Percentiles rank a stretch among this genome's conserved stretches.
phyloP scores from a whole-genome alignment of 1,140 invertebrate species.

The Rhynchophorus ferrugineus region DNA sequence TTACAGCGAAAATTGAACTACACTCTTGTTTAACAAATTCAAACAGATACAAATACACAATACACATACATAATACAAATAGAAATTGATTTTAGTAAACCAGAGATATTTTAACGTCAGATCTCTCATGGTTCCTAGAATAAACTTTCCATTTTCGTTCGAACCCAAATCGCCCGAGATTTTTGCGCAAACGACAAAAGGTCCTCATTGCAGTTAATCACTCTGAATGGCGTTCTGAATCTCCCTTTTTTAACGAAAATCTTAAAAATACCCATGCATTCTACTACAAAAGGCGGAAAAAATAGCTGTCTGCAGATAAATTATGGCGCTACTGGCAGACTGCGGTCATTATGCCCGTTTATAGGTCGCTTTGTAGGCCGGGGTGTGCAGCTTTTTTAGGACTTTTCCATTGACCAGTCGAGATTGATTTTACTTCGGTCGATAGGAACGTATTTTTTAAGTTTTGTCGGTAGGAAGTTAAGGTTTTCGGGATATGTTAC shows the following conservation, averaged over 20 bases:
- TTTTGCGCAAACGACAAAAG: not conserved
- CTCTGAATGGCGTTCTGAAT: not conserved
- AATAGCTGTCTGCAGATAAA: slow-evolving; percentile 5
- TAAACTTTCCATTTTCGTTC: not conserved
- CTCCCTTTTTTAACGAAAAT: slow-evolving; percentile 8
- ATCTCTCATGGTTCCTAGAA: not conserved
- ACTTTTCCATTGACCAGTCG: slow-evolving; percentile 2
- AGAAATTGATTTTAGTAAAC: no score
- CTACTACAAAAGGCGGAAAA: not conserved
- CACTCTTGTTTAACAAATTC: no score
- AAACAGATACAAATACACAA: no score
- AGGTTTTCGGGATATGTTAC: no score
- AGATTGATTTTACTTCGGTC: not conserved
- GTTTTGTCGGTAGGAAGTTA: not conserved
- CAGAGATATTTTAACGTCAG: no score
- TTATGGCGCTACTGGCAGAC: slow-evolving; percentile 15
- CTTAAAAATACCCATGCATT: slow-evolving; percentile 8
- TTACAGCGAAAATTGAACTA: no score
- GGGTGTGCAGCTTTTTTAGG: slow-evolving; percentile 1
- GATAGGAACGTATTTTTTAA: not conserved
- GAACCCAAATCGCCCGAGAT: not conserved
- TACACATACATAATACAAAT: no score
- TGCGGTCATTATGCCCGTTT: slow-evolving; percentile 11
- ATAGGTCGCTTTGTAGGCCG: slow-evolving; percentile 8
- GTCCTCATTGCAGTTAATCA: slow-evolving; percentile 7